These are phyloP conservation scores for Chelonus formosanus DNA, from an alignment of 2,888 invertebrate genomes.

Conservation along the genomic window DNA sequence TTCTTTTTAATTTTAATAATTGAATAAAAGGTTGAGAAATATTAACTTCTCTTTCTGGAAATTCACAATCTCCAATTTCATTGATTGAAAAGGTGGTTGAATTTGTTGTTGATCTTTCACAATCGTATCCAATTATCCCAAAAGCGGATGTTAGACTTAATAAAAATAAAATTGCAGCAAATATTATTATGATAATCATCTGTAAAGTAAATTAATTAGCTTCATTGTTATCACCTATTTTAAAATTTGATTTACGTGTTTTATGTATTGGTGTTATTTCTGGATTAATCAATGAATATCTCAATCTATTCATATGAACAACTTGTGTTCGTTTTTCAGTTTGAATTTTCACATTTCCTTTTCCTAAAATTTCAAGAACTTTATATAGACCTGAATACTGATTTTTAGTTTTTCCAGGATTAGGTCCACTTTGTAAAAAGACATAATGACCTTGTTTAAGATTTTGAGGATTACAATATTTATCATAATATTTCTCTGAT, in stretches of 20 bases:
- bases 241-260: not conserved
- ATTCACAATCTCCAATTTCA: slow-evolving; percentile 25
- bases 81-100: slow-evolving; percentile 28
- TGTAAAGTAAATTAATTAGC: slow-evolving; percentile 10
- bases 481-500: slow-evolving; percentile 35
- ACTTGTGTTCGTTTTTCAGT: slow-evolving; percentile 11
- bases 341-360: slow-evolving; percentile 21
- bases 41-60: not conserved
- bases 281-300: slow-evolving; percentile 20
- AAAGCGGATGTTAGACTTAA: slow-evolving; percentile 1
- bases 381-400: not conserved
- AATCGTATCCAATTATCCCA: slow-evolving; percentile 35
- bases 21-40: slow-evolving; percentile 7
- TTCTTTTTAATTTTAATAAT: slow-evolving; percentile 29
- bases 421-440: slow-evolving; percentile 25
- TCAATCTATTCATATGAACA: slow-evolving; percentile 28
- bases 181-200: not conserved
- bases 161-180: slow-evolving; percentile 10
- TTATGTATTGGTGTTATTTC: slow-evolving; percentile 10
- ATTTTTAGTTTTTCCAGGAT: slow-evolving; percentile 24
- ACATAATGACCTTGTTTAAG: slow-evolving; percentile 25
- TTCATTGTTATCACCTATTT: no score
- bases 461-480: slow-evolving; percentile 21
- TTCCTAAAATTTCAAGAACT: slow-evolving; percentile 25
- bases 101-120: slow-evolving; percentile 15